Evolutionary conservation across 2,797 vertebrate species (phyloP), one percentile per base, ranked within the genome.

Genomic region (Sebastes minor): DNA sequence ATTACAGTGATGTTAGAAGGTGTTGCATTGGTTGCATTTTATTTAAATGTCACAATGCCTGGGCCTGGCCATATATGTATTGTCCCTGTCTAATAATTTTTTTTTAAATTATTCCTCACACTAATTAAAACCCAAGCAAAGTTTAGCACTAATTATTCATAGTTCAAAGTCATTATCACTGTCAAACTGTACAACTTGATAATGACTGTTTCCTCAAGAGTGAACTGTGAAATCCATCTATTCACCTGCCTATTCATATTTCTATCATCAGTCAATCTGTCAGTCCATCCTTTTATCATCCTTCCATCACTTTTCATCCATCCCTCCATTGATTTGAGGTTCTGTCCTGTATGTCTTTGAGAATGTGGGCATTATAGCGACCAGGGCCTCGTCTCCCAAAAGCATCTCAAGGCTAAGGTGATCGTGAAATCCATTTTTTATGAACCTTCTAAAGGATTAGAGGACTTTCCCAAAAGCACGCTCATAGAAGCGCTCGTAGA

Each of bases 201-300:
- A 92, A 90, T 90, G 76, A 90, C 76, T 83, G 67, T 84, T 88
- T 90, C 74, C 78, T 90, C 69, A 62, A 63, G 56, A 84, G 78
- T 79, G 42, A 86, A 76, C 38, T 79, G 64, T 71, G 76, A 87
- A 81, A 81, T 35, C 66, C 35, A 23, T 78, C 74, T 61, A 9
- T 76, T 73, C 73, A 53, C 3, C 42, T 55, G 63, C 78, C 68
- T 69, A 22, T 74, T 38, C 28, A 53, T 9, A 6, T 53, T 12
- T 33, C 3, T 3, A 49, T 68, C 35, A 33, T 30, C 60, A 71
- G 22, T 76, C n/a, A 6, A 23, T 30, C 61, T 23, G 9, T 32
- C 28, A 20, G 12, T 74, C 20, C 27, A 65, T 63, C 25, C 12
- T 6, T 59, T 18, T 56, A 25, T 57, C 30, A 20, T 59, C 25